phyloP scores from a whole-genome alignment of 2,888 invertebrate species.

The Leptinotarsa peninsularis region DNA sequence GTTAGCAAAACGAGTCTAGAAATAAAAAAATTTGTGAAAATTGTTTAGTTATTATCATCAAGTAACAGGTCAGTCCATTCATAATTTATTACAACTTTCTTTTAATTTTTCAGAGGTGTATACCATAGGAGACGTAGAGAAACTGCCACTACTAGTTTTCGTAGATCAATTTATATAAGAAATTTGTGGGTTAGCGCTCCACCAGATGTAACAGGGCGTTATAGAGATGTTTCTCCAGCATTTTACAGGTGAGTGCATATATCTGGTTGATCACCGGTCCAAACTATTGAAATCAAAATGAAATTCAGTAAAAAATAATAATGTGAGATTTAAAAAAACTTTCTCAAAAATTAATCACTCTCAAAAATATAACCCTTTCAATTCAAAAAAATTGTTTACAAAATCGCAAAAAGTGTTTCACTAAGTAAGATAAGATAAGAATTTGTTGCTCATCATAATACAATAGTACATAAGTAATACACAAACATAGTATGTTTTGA shows the following conservation, averaged over 20 bases:
- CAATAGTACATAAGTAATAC: too few relatives aligned
- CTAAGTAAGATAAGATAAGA: too few relatives aligned
- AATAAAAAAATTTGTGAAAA: too few relatives aligned
- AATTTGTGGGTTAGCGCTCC: constrained; percentile 81
- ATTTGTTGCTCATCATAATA: too few relatives aligned
- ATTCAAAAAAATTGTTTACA: too few relatives aligned
- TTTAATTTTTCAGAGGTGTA: constrained; percentile 3
- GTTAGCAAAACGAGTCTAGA: too few relatives aligned
- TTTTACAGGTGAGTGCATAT: constrained; percentile 76
- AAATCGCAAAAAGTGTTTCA: too few relatives aligned
- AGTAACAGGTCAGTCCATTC: too few relatives aligned
- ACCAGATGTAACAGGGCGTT: constrained; percentile 77
- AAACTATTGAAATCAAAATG: not conserved
- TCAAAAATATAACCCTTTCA: too few relatives aligned
- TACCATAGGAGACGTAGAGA: constrained; percentile 43
- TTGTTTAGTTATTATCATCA: too few relatives aligned
- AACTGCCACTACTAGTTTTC: constrained; percentile 66
- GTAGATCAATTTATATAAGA: constrained; percentile 80
- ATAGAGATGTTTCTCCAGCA: constrained; percentile 79
- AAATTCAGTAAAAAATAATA: not conserved
- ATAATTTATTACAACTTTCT: not conserved
- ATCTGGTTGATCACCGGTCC: not conserved
- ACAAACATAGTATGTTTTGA: too few relatives aligned
- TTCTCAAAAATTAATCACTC: too few relatives aligned
- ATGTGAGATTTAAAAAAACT: not conserved